Evolutionary conservation across 64 coral and sea anemone species (phyloP).

Genomic region (Pocillopora verrucosa): DNA sequence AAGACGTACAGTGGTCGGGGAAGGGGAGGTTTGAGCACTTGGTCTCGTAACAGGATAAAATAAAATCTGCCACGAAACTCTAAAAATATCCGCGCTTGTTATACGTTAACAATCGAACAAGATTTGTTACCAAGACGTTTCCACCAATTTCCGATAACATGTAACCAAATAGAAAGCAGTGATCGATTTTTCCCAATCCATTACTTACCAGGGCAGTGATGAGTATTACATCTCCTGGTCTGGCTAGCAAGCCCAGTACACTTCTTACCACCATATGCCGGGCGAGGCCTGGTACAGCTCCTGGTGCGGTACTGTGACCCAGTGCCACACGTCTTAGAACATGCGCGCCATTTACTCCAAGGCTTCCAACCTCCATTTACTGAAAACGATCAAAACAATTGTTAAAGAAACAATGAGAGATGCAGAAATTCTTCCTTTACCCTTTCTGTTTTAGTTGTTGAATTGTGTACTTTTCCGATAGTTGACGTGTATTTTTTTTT

Average conservation of each 20-base stretch:
- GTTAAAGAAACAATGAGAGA: neutral
- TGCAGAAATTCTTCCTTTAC: neutral
- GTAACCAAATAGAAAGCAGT: neutral
- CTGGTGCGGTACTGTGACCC: constrained; percentile 27
- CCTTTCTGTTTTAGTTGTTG: too few species aligned
- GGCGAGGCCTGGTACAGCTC: constrained; percentile 19
- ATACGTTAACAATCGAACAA: too few species aligned
- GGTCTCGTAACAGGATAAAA: too few species aligned
- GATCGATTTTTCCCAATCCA: neutral
- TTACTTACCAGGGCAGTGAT: neutral
- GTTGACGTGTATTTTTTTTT: too few species aligned
- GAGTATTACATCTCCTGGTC: neutral
- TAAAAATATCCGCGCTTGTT: too few species aligned
- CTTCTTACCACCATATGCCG: constrained; percentile 13
- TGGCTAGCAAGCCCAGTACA: neutral
- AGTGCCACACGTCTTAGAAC: constrained; percentile 12
- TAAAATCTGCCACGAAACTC: too few species aligned
- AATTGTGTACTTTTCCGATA: too few species aligned
- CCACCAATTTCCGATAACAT: neutral
- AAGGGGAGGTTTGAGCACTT: too few species aligned
- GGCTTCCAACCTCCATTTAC: constrained; percentile 34
- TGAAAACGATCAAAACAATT: neutral
- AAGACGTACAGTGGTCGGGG: too few species aligned
- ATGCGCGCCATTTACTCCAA: constrained; percentile 9
- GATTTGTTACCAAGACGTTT: too few species aligned